Conservation (phyloP, 2,888 invertebrate genomes). For the Eristalis tenax region DNA sequence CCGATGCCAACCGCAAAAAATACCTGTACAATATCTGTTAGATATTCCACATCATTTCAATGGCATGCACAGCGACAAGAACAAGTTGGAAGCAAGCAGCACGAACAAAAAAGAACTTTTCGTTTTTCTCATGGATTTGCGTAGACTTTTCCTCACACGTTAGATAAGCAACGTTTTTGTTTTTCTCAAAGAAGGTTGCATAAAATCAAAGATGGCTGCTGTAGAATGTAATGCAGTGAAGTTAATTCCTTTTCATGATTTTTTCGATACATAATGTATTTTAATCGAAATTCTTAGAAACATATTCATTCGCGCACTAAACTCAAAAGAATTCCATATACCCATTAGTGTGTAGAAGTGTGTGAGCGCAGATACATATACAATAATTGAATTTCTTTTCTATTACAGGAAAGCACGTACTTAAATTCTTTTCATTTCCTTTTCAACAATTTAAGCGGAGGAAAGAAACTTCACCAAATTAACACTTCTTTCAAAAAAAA, state of each 20-base stretch:
- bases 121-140: constrained; percentile 44
- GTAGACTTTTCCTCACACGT: constrained; percentile 63
- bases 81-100: constrained; percentile 28
- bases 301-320: constrained; percentile 32
- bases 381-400: background rate
- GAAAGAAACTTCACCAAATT: constrained; percentile 34
- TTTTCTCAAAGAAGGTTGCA: constrained; percentile 49
- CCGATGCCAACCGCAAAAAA: constrained; percentile 52
- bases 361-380: background rate
- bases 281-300: background rate
- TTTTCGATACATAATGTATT: background rate
- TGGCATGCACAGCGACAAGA: constrained; percentile 61
- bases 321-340: constrained; percentile 43
- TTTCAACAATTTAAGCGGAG: constrained; percentile 2
- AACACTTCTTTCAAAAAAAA: constrained; percentile 1
- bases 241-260: constrained; percentile 7
- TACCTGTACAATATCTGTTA: constrained; percentile 61
- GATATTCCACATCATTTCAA: constrained; percentile 68
- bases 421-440: constrained; percentile 51
- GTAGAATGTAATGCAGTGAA: constrained; percentile 4
- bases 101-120: background rate
- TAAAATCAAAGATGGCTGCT: constrained; percentile 69
- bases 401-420: constrained; percentile 66
- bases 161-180: constrained; percentile 54
- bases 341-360: constrained; percentile 16